Base-by-base conservation (phyloP, 2,797 vertebrate species). In the Pteronotus mesoamericanus region DNA sequence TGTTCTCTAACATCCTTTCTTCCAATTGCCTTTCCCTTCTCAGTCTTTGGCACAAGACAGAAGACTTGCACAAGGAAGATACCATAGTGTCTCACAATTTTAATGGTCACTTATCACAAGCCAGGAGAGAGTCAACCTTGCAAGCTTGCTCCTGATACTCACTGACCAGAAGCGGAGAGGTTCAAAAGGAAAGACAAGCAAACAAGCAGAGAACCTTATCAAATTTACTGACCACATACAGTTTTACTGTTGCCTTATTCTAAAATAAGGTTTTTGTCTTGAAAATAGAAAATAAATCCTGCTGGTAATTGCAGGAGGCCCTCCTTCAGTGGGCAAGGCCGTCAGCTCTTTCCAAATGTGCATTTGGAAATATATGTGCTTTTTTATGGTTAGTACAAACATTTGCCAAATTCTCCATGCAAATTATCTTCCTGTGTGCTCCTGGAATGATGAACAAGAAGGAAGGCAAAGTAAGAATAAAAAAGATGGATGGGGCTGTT, bases 371-470 rank as follows among this genome's bases (percentile, higher is more conserved):
- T 26, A 8, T 26, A 14, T 11, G 9, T 34, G 14, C 8, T 51
- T 37, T 37, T 92, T 16, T 51, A 71, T 51, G 2, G 12, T 59
- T 15, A 72, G 4, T 66, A 21, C 85, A 90, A 42, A 79, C 6
- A 44, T 6, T 32, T 44, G 3, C 7, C 32, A 51, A 79, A 85
- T 75, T 71, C 11, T 86, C 75, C 15, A 74, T 93, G 78, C 19
- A 51, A 32, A 72, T 69, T 22, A 64, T 96, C 71, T 93, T 96
- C 14, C 39, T 83, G 18, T 82, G 85, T 93, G 71, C 82, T 59
- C 32, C 44, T 94, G 48, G 66, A 86, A 32, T 88, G 79, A 86
- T 37, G 75, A 48, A 46, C 46, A n/a, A 82, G 24, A 42, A 94
- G 94, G 82, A 71, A 71, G 48, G 22, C 61, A 69, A 29, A 55